Conservation (phyloP, 2,888 invertebrate species). For the Aspidapion aeneum region DNA sequence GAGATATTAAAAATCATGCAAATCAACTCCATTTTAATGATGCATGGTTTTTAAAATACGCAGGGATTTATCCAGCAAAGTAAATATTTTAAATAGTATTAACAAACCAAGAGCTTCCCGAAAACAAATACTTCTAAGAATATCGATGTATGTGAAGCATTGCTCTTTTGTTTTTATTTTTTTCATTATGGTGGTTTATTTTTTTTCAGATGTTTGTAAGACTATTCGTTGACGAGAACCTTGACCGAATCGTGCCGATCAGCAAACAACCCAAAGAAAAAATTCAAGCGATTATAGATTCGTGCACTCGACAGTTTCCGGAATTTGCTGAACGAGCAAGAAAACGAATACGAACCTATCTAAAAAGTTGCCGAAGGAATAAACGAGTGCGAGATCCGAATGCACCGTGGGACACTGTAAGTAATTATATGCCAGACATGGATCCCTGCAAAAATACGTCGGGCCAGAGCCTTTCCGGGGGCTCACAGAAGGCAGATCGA, state of each 20-base stretch:
- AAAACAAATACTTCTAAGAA: too few relatives aligned
- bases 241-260: conserved; percentile 94
- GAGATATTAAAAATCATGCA: too few relatives aligned
- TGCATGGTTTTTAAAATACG: too few relatives aligned
- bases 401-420: conserved; percentile 84
- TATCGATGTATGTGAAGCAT: too few relatives aligned
- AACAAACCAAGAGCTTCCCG: too few relatives aligned
- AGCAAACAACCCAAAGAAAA: conserved; percentile 98
- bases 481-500: too few relatives aligned
- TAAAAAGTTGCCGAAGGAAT: conserved; percentile 93
- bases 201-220: conserved; percentile 94
- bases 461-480: too few relatives aligned
- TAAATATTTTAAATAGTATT: too few relatives aligned
- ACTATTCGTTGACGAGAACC: conserved; percentile 93
- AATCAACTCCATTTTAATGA: too few relatives aligned
- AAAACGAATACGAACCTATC: conserved; percentile 90
- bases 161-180: not conserved
- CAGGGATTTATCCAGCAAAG: too few relatives aligned
- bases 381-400: conserved; percentile 84
- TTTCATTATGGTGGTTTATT: not conserved
- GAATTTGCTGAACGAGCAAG: conserved; percentile 94
- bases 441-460: too few relatives aligned
- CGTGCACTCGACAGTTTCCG: conserved; percentile 94
- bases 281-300: conserved; percentile 96
- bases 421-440: too few relatives aligned